Evolutionary conservation across 2,797 vertebrate species (phyloP).

Genomic region (Spinibarbus caldwelli): DNA sequence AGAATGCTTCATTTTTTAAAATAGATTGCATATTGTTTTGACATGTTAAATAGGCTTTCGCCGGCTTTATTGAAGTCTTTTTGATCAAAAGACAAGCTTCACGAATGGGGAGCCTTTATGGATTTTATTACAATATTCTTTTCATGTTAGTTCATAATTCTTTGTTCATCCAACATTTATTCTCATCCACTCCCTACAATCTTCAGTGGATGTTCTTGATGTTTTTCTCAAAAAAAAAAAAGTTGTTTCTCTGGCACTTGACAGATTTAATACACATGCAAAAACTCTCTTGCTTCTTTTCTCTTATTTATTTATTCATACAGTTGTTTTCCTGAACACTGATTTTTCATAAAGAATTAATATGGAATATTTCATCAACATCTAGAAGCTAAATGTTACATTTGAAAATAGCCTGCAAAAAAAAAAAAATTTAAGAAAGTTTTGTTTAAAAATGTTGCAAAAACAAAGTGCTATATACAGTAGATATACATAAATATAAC

Average conservation of each 20-base stretch:
- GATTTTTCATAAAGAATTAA: not conserved
- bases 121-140: constrained; percentile 45
- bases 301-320: too few species aligned
- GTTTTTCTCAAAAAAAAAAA: not conserved
- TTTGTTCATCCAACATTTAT: constrained; percentile 53
- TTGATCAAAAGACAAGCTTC: constrained; percentile 44
- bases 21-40: constrained; percentile 28
- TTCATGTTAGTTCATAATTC: constrained; percentile 41
- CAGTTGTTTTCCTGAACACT: too few species aligned
- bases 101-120: not conserved
- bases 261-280: constrained; percentile 12
- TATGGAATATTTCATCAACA: not conserved
- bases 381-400: not conserved
- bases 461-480: not conserved
- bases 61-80: constrained; percentile 22
- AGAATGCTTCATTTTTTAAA: not conserved
- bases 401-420: not conserved
- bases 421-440: not conserved
- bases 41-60: constrained; percentile 18
- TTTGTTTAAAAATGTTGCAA: not conserved
- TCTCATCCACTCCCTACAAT: constrained; percentile 40
- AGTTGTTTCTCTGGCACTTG: not conserved
- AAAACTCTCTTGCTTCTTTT: not conserved
- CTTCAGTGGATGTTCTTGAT: not conserved
- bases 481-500: not conserved